Percentiles rank a stretch among this genome's conserved stretches.
Evolutionary conservation across 2,797 vertebrate genomes (phyloP).

Genomic region (Betta splendens): DNA sequence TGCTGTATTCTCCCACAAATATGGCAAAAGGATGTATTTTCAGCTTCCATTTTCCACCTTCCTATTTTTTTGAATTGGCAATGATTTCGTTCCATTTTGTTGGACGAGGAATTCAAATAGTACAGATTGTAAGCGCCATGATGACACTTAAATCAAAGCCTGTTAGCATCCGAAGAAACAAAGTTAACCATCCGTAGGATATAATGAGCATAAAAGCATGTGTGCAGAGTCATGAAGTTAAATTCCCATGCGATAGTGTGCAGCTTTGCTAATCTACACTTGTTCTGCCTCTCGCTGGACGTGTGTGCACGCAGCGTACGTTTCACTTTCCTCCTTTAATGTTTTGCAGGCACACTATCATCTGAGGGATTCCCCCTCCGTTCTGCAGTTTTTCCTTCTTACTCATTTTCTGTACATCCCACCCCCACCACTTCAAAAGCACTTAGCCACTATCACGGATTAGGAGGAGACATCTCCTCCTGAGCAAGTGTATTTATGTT

Average conservation of each 20-base stretch:
- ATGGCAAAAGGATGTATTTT: not conserved
- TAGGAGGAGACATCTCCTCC: constrained; percentile 23
- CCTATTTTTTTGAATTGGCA: not conserved
- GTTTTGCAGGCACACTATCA: constrained; percentile 30
- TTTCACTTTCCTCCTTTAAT: constrained; percentile 36
- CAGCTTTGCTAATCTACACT: constrained; percentile 23
- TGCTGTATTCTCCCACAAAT: not conserved
- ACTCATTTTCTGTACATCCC: constrained; percentile 19
- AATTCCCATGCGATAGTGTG: constrained; percentile 26
- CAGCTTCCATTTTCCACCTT: not conserved
- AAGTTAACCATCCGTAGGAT: not conserved
- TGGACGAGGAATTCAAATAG: no score
- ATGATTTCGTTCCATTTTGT: not conserved
- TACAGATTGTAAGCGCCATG: no score
- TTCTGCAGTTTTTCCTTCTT: constrained; percentile 6
- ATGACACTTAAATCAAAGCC: no score
- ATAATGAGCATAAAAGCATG: constrained; percentile 5
- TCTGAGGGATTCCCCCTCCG: constrained; percentile 33
- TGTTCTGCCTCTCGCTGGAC: constrained; percentile 19
- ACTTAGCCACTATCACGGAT: constrained; percentile 37
- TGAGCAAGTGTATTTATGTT: constrained; percentile 32
- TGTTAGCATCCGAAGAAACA: not conserved
- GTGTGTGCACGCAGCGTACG: constrained; percentile 7
- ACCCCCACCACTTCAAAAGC: constrained; percentile 28
- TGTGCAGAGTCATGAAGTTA: constrained; percentile 7